These are phyloP conservation scores for Leptinotarsa defecta DNA, from an alignment of 1,140 invertebrate species.

Conservation along the genomic window DNA sequence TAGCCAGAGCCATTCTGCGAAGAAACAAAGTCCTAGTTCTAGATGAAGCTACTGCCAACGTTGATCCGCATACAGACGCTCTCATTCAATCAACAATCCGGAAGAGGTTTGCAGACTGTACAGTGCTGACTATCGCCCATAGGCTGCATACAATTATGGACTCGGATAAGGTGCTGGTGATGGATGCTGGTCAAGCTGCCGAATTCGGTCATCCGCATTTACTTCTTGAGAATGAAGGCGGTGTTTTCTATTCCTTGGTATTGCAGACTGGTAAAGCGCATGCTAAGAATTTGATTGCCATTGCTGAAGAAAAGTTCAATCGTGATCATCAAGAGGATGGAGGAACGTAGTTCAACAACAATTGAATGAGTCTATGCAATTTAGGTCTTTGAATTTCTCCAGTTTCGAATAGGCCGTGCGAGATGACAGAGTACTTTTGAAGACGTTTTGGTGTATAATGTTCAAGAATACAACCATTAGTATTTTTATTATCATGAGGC, in stretches of 20 bases:
- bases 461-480: no score
- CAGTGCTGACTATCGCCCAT: slow-evolving; percentile 74
- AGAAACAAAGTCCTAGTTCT: slow-evolving; percentile 67
- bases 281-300: slow-evolving; percentile 62
- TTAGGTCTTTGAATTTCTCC: no score
- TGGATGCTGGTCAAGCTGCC: slow-evolving; percentile 61
- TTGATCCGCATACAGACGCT: slow-evolving; percentile 65
- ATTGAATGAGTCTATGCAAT: no score
- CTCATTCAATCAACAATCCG: slow-evolving; percentile 66
- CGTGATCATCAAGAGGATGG: neutral
- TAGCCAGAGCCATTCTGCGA: slow-evolving; percentile 67
- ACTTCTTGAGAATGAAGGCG: slow-evolving; percentile 59
- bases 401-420: no score
- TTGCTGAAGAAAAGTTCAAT: slow-evolving; percentile 59
- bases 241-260: slow-evolving; percentile 66
- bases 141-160: slow-evolving; percentile 69
- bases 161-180: slow-evolving; percentile 72
- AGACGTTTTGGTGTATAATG: no score
- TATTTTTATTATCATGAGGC: no score
- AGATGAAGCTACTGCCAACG: slow-evolving; percentile 72
- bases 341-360: neutral
- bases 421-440: no score
- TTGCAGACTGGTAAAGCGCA: slow-evolving; percentile 67
- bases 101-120: slow-evolving; percentile 63
- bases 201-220: slow-evolving; percentile 65